Percentiles rank a stretch among this genome's conserved stretches.
phyloP scores from a whole-genome alignment of 2,888 invertebrate genomes.

The Eristalis intricaria region DNA sequence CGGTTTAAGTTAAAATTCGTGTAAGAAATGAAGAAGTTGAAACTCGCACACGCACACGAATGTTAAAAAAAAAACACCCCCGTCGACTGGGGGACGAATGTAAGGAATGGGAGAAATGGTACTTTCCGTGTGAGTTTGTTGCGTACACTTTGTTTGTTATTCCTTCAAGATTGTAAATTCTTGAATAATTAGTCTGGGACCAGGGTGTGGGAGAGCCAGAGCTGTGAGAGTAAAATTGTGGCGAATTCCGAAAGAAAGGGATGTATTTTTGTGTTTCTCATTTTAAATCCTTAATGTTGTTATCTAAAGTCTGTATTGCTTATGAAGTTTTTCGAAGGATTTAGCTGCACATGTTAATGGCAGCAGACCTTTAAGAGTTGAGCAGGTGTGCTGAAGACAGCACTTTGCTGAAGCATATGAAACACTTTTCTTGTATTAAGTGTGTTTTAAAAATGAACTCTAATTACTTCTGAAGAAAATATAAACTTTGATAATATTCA shows the following conservation, averaged over 20 bases:
- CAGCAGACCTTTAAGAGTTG: not conserved
- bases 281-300: conserved; percentile 8
- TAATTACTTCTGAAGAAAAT: too few relatives aligned
- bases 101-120: not conserved
- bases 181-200: conserved; percentile 23
- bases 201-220: not conserved
- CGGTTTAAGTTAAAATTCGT: conserved; percentile 41
- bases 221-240: not conserved
- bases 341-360: not conserved
- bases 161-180: not conserved
- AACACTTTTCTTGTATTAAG: not conserved
- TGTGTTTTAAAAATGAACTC: too few relatives aligned
- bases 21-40: conserved; percentile 35
- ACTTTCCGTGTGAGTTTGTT: conserved; percentile 3
- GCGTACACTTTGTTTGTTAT: conserved; percentile 28
- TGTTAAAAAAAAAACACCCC: not conserved
- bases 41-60: conserved; percentile 6
- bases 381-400: not conserved
- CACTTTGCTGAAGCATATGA: not conserved
- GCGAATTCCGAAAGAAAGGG: not conserved
- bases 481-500: too few relatives aligned
- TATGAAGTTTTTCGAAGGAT: not conserved
- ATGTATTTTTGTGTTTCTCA: not conserved
- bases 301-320: not conserved
- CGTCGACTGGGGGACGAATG: not conserved